Evolutionary conservation across 2,888 invertebrate species (phyloP).

Genomic region (Ectemnius lituratus): DNA sequence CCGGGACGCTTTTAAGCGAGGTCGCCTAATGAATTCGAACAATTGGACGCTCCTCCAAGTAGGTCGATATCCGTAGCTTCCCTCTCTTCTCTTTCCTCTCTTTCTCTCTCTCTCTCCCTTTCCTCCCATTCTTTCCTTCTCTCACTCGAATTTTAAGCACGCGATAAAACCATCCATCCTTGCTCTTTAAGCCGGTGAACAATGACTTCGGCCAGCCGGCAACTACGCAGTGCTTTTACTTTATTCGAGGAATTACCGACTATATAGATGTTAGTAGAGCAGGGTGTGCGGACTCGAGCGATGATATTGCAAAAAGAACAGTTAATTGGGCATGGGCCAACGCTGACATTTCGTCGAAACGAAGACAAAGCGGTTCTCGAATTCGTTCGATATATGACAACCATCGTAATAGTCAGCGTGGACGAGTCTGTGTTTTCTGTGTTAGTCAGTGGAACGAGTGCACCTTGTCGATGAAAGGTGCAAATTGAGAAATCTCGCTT

Average conservation of each 20-base stretch:
- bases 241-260: constrained; percentile 27
- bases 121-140: background rate
- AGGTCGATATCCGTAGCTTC: background rate
- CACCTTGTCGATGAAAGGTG: too few relatives aligned
- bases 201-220: constrained; percentile 13
- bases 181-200: constrained; percentile 3
- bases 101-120: background rate
- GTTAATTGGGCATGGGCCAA: constrained; percentile 56
- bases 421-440: too few relatives aligned
- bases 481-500: too few relatives aligned
- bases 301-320: constrained; percentile 50
- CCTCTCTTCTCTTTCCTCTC: background rate
- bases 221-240: constrained; percentile 37
- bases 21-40: constrained; percentile 4
- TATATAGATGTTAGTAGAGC: constrained; percentile 1
- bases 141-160: too few relatives aligned
- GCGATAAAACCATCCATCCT: background rate
- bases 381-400: constrained; percentile 23
- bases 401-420: too few relatives aligned
- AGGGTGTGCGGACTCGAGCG: constrained; percentile 7
- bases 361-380: constrained; percentile 30
- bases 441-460: too few relatives aligned
- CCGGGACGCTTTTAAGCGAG: background rate
- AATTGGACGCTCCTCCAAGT: background rate
- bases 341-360: constrained; percentile 28